Conservation (phyloP, 2,113 vertebrate species). For the Phalacrocorax carbo region DNA sequence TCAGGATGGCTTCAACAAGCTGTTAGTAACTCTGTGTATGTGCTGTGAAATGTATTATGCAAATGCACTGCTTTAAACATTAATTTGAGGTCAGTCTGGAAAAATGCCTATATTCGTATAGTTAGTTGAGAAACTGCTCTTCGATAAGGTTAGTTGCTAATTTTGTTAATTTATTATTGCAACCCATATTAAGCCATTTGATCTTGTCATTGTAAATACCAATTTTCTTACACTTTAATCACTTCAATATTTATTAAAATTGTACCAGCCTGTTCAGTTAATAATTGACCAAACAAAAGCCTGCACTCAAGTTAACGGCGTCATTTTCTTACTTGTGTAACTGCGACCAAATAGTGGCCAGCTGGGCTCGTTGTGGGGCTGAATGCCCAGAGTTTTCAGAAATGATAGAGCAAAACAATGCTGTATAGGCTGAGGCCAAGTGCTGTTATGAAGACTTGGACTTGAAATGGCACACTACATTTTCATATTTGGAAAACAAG, state of each 20-base stretch:
- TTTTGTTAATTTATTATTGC: slow-evolving; percentile 15
- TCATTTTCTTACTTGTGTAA: not conserved
- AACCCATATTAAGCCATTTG: not conserved
- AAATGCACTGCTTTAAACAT: not conserved
- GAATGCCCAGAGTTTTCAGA: not conserved
- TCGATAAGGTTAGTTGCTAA: not conserved
- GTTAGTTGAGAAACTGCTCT: not conserved
- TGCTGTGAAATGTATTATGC: not conserved
- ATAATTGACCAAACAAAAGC: not conserved
- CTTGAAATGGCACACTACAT: not conserved
- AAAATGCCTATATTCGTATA: not conserved
- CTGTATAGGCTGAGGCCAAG: not conserved
- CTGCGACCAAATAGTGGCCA: not conserved
- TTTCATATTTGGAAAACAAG: not conserved
- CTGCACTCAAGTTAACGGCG: fast-evolving
- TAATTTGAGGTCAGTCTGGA: not conserved
- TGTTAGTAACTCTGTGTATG: not conserved
- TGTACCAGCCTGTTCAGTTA: not conserved
- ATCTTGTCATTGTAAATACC: not conserved
- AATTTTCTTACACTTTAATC: not conserved
- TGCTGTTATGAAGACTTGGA: not conserved
- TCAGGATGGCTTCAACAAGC: not conserved
- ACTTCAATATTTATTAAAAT: not conserved
- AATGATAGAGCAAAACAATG: not conserved
- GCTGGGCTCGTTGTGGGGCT: not conserved